Base-by-base conservation (phyloP, 2,888 invertebrate species). In the Hesperia comma region DNA sequence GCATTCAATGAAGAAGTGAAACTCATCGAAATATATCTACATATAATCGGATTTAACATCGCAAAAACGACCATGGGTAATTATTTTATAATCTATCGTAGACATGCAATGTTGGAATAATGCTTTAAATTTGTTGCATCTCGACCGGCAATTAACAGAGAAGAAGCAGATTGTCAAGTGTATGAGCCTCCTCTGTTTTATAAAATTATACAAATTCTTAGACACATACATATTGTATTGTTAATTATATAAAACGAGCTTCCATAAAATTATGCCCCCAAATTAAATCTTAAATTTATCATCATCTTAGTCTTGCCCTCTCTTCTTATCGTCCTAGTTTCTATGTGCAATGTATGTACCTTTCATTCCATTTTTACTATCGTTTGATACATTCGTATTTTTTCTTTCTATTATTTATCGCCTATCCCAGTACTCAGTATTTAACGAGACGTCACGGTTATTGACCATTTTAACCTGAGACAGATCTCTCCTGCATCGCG, bases 1-100 rank as follows among this genome's bases (percentile, higher is more conserved):
- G 60, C 53, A 64, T 66, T 54, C 64, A 66, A 60, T 60, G 64
- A 33, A 43, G 58, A 60, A 66, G 66, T 60, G 66, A 66, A 66
- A 66, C 66, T 66, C 21, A 21, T 43, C 54, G 43, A 66, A 66
- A 60, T 54, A 66, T 51, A n/a, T n/a, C n/a, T n/a, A 46, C 46
- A 49, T 58, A 66, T 66, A 66, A 66, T 66, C 60, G 21, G 53
- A 12, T 43, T 46, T 54, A 64, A 64, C 58, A 58, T 60, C 60
- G 54, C 60, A 66, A 66, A 66, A 66, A 66, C 53, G 7, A 14
- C 8, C 53, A 32, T 53, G 37, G 33, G 33, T 66, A 60, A 60
- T 60, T 66, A 60, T 60, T 58, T 60, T 51, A 54, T 60, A 66
- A 66, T 66, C 32, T 21, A 32, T 32, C 19, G 58, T 58, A 43